phyloP scores from a whole-genome alignment of 1,140 invertebrate species.

The Polypedilum pembai region DNA sequence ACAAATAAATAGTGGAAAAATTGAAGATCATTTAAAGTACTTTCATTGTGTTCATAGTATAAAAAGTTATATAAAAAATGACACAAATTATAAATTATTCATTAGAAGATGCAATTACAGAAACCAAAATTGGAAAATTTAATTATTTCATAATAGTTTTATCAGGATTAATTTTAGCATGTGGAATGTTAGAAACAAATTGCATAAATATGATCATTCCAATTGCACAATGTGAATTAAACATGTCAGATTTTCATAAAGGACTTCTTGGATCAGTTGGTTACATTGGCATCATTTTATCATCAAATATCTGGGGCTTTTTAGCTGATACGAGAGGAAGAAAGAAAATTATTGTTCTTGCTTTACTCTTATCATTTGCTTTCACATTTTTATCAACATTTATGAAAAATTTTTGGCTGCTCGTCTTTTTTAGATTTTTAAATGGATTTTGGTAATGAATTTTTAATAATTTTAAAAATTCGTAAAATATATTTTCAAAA shows the following conservation, averaged over 20 bases:
- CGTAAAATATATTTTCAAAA: conserved; percentile 10
- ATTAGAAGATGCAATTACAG: neutral
- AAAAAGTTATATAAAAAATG: no score
- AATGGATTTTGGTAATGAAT: conserved; percentile 65
- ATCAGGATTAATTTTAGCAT: conserved; percentile 48
- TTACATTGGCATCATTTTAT: conserved; percentile 56
- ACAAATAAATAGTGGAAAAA: no score
- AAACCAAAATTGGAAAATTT: conserved; percentile 53
- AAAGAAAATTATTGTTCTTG: conserved; percentile 56
- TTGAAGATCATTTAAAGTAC: no score
- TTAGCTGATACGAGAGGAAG: conserved; percentile 69
- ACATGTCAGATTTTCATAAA: conserved; percentile 50
- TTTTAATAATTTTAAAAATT: neutral
- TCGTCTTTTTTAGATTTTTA: conserved; percentile 62
- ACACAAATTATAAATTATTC: no score
- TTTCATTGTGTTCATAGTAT: no score
- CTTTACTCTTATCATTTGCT: conserved; percentile 57
- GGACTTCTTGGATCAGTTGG: conserved; percentile 56
- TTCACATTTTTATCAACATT: conserved; percentile 59
- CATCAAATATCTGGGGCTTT: conserved; percentile 66
- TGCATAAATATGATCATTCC: conserved; percentile 58
- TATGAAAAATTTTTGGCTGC: conserved; percentile 57
- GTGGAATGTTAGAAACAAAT: conserved; percentile 54
- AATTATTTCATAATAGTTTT: conserved; percentile 52
- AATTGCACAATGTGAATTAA: conserved; percentile 58